phyloP scores from a whole-genome alignment of 2,113 vertebrate species.

The Heterotis niloticus region DNA sequence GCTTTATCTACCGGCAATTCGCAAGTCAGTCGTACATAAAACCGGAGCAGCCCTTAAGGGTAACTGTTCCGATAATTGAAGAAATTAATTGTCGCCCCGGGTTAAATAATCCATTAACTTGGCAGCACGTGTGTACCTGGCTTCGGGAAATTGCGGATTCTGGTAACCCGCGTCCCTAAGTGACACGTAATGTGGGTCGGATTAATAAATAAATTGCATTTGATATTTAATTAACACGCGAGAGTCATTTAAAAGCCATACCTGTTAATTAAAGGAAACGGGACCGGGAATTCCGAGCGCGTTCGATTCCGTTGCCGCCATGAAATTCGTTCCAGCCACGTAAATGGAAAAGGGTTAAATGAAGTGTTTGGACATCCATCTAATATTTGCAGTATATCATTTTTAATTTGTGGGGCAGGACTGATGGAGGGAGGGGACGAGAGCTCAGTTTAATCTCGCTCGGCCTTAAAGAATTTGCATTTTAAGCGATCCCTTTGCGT shows the following conservation, averaged over 20 bases:
- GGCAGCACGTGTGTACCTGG: not conserved
- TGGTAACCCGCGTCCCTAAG: not conserved
- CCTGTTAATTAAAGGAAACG: not conserved
- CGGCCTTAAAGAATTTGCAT: conserved; percentile 1
- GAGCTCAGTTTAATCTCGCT: not conserved
- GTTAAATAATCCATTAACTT: not conserved
- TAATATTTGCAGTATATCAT: conserved; percentile 19
- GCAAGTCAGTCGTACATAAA: not conserved
- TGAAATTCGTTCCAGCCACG: not conserved
- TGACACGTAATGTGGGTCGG: too few species aligned
- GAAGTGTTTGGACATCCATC: conserved; percentile 5
- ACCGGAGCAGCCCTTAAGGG: not conserved
- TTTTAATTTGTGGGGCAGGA: not conserved
- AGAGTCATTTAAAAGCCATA: not conserved
- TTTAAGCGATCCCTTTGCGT: not conserved
- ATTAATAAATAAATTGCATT: too few species aligned
- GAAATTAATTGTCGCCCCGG: not conserved
- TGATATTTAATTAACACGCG: too few species aligned
- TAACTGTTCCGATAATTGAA: not conserved
- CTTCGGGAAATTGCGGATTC: not conserved
- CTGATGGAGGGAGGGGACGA: not conserved
- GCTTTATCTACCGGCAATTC: not conserved
- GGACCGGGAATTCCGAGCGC: not conserved
- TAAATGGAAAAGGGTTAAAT: not conserved
- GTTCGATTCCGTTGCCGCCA: not conserved